A percentile compares a stretch with the other conserved stretches of the same genome.
phyloP scores from a whole-genome alignment of 2,797 vertebrate species.

The Toxotes lorentzi region DNA sequence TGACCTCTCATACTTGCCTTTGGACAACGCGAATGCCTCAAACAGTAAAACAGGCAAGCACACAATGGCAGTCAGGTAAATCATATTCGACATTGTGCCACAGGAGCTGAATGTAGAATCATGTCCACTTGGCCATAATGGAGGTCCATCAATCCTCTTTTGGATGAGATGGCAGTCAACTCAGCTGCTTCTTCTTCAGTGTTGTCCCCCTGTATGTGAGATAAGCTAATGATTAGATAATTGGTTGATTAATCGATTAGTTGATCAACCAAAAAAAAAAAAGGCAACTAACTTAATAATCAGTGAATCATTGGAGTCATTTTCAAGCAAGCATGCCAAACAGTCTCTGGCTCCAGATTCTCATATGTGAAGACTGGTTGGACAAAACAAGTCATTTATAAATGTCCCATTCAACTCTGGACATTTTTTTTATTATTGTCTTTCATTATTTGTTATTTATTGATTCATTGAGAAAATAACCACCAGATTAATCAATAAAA shows the following conservation, averaged over 20 bases:
- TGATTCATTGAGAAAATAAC: too few relatives aligned
- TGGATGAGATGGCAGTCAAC: constrained; percentile 15
- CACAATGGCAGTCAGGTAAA: constrained; percentile 84
- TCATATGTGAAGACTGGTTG: neutral
- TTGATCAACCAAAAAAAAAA: neutral
- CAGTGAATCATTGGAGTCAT: neutral
- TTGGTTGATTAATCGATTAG: neutral
- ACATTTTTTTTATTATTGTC: too few relatives aligned
- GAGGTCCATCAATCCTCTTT: constrained; percentile 70
- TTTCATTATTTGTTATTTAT: too few relatives aligned
- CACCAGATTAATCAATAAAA: too few relatives aligned
- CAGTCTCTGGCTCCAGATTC: neutral
- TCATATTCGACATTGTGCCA: constrained; percentile 83
- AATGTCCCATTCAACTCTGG: neutral
- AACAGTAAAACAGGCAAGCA: constrained; percentile 87
- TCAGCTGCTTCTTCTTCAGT: constrained; percentile 32
- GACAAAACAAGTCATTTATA: neutral
- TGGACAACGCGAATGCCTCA: constrained; percentile 83
- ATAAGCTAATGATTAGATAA: constrained; percentile 9
- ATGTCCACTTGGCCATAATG: constrained; percentile 72
- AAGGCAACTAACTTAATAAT: neutral
- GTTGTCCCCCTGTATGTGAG: constrained; percentile 40
- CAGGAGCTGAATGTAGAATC: constrained; percentile 71
- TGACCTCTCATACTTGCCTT: constrained; percentile 82
- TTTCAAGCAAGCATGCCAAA: neutral